Conservation (phyloP, 2,113 vertebrate genomes). For the Pterocles orientalis region DNA sequence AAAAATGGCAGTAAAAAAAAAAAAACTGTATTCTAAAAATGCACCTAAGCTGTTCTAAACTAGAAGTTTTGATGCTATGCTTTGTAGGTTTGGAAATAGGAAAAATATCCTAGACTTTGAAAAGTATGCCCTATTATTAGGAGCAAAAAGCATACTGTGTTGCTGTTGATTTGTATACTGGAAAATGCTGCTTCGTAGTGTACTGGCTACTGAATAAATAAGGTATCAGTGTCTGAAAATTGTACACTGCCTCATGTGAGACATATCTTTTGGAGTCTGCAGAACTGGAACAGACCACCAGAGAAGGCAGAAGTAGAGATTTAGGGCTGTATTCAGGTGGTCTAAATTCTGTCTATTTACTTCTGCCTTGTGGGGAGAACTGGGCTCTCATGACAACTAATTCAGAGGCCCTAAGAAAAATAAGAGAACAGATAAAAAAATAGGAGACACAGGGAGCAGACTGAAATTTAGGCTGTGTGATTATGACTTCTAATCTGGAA, state of each 20-base stretch:
- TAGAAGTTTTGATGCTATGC: background rate
- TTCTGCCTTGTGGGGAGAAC: background rate
- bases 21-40: background rate
- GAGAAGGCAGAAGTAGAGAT: background rate
- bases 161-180: background rate
- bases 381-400: background rate
- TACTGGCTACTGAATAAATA: background rate
- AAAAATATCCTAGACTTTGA: background rate
- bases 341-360: background rate
- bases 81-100: background rate
- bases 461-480: background rate
- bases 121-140: background rate
- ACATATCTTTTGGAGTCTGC: background rate
- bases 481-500: background rate
- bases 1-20: background rate
- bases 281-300: background rate
- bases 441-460: background rate
- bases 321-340: background rate
- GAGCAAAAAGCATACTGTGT: background rate
- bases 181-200: background rate
- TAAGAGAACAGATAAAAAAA: background rate
- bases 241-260: background rate
- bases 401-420: background rate
- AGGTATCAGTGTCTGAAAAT: background rate
- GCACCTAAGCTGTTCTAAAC: background rate